A percentile compares a stretch with the other conserved stretches of the same genome.
These are phyloP conservation scores for Acanthosoma haemorrhoidale DNA, from an alignment of 2,888 invertebrate genomes.

Conservation along the genomic window DNA sequence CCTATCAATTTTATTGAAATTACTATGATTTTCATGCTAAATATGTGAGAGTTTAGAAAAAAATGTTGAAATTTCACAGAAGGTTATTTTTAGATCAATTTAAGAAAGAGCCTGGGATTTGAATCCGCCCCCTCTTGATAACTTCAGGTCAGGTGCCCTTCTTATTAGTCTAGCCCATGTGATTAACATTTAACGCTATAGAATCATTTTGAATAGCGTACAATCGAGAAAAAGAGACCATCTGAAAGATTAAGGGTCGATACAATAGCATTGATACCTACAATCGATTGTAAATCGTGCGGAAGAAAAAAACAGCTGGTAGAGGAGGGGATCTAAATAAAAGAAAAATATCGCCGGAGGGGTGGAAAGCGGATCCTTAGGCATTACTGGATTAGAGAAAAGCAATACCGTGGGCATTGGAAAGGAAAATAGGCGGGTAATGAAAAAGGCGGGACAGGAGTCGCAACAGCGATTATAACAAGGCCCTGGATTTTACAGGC, in stretches of 20 bases:
- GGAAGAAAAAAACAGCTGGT: neutral
- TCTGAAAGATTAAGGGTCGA: neutral
- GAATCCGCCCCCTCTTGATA: too few species aligned
- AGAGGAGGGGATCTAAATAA: neutral
- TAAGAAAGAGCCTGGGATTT: too few species aligned
- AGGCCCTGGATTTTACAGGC: neutral
- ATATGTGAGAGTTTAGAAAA: too few species aligned
- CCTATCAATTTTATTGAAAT: too few species aligned
- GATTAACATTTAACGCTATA: too few species aligned
- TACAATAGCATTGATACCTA: neutral
- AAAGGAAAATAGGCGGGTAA: slow-evolving; percentile 7
- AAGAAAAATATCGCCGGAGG: neutral
- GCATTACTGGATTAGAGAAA: slow-evolving; percentile 7
- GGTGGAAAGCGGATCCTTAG: neutral
- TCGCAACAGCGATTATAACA: slow-evolving; percentile 1
- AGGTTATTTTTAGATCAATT: too few species aligned
- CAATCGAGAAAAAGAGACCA: neutral
- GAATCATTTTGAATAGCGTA: too few species aligned
- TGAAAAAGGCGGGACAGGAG: slow-evolving; percentile 1
- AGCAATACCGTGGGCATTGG: slow-evolving; percentile 4
- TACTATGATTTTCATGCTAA: too few species aligned
- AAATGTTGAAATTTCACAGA: too few species aligned
- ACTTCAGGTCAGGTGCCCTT: too few species aligned
- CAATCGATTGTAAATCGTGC: neutral
- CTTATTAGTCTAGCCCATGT: too few species aligned